Evolutionary conservation across 1,140 invertebrate genomes (phyloP), one percentile per base, ranked within the genome.

Genomic region (Gonioctena quinquepunctata): DNA sequence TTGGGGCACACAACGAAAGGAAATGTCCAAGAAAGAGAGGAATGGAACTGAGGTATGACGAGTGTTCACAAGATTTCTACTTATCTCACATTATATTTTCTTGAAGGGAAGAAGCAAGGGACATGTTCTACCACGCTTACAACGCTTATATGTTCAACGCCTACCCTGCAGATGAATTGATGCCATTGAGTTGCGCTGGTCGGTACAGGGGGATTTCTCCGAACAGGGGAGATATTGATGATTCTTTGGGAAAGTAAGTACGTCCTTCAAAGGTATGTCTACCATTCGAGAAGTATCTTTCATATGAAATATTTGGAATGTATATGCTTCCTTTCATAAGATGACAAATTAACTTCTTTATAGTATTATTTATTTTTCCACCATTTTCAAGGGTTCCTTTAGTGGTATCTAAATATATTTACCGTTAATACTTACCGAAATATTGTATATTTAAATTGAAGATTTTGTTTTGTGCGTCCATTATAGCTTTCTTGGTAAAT

Each of bases 121-220:
- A 95, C 78, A 97, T 98, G 96, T 98, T 99, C 84, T 95, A 96
- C 84, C 97, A 99, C 89, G 96, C 94, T n/a, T 99, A 97, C 82
- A 89, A 92, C 79, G 93, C 94, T 19, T 99, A 99, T 77, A 98
- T 99, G 96, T 89, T 94, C 73, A 94, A 98, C 89, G 97, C 97
- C 16, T 99, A 95, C 87, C 97, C 97, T 68, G 96, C 96, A 23
- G 97, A 99, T 88, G 97, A 99, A 85, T 85, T 99, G 52, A 98
- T 99, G 96, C 97, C 97, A 1, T 86, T 99, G 22, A 96, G 93
- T 81, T 99, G 97, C 84, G 91, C 93, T 81, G 97, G 96, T 42
- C 86, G 97, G 62, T 97, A 92, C 83, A 85, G 96, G 75, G 94
- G 93, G 4, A 87, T 92, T 21, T 94, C 96, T 66, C 90, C 94